phyloP scores from a whole-genome alignment of 2,888 invertebrate genomes.

The Athripsodes cinereus region DNA sequence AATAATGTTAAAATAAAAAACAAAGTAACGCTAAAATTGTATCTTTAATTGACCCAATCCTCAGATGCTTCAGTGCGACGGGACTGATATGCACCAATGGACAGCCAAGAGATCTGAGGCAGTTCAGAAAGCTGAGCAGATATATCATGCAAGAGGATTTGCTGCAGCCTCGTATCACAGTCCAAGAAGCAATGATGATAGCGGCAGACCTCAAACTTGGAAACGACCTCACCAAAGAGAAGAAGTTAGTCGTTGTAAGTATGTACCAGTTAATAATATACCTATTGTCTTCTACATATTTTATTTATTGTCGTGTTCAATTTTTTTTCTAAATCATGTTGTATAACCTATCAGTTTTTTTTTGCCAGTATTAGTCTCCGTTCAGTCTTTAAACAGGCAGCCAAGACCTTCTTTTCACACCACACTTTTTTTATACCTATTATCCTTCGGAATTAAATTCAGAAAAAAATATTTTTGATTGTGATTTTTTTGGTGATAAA shows the following conservation, averaged over 20 bases:
- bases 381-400: no score
- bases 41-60: background rate
- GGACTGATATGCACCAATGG: constrained; percentile 79
- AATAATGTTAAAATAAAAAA: background rate
- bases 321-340: no score
- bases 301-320: no score
- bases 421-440: no score
- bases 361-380: no score
- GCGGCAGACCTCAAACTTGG: constrained; percentile 88
- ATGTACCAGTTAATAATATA: no score
- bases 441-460: no score
- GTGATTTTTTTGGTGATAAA: no score
- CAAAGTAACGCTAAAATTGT: background rate
- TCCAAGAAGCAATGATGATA: constrained; percentile 80
- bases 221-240: constrained; percentile 49
- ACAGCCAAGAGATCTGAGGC: constrained; percentile 62
- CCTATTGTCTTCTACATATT: no score
- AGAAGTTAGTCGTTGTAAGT: constrained; percentile 68
- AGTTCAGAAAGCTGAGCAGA: constrained; percentile 82
- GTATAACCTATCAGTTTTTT: no score
- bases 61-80: constrained; percentile 59
- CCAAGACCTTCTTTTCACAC: no score
- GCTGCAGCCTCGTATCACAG: constrained; percentile 79
- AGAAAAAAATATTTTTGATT: no score
- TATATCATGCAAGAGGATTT: constrained; percentile 95